These are phyloP conservation scores for Lota lota DNA, from an alignment of 2,113 vertebrate genomes.

Conservation along the genomic window DNA sequence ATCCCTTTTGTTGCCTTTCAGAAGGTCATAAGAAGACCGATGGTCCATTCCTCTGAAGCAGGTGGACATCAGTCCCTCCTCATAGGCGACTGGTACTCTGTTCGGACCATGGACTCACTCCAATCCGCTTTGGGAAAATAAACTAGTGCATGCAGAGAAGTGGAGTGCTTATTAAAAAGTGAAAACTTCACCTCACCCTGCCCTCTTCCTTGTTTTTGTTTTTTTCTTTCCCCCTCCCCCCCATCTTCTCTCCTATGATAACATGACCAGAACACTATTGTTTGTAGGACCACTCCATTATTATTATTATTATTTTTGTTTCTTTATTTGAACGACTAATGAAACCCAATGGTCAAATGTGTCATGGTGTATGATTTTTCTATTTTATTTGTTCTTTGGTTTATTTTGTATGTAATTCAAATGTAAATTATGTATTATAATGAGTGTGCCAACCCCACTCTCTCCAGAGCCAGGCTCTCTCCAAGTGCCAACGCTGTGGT, in stretches of 20 bases:
- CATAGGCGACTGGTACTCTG: background rate
- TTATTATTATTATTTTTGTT: constrained; percentile 20
- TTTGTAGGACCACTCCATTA: constrained; percentile 66
- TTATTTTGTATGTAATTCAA: constrained; percentile 68
- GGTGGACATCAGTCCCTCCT: background rate
- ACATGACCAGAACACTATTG: constrained; percentile 62
- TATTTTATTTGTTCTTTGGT: constrained; percentile 42
- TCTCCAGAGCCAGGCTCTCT: constrained; percentile 72
- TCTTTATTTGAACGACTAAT: constrained; percentile 45
- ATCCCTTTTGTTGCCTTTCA: background rate
- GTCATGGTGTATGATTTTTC: constrained; percentile 67
- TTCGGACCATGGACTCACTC: background rate
- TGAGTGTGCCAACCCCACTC: constrained; percentile 78
- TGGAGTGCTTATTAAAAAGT: background rate
- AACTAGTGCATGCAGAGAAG: background rate
- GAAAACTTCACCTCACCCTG: background rate
- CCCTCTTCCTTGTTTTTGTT: background rate
- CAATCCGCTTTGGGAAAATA: background rate
- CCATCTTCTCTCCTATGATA: constrained; percentile 39
- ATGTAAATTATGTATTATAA: constrained; percentile 79
- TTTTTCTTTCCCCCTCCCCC: constrained; percentile 10
- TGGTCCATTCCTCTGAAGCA: too few species aligned
- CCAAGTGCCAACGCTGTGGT: constrained; percentile 79
- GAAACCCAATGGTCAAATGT: constrained; percentile 60
- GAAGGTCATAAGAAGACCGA: too few species aligned